Conservation (phyloP, 2,797 vertebrate genomes). For the Gymnothorax javanicus region DNA sequence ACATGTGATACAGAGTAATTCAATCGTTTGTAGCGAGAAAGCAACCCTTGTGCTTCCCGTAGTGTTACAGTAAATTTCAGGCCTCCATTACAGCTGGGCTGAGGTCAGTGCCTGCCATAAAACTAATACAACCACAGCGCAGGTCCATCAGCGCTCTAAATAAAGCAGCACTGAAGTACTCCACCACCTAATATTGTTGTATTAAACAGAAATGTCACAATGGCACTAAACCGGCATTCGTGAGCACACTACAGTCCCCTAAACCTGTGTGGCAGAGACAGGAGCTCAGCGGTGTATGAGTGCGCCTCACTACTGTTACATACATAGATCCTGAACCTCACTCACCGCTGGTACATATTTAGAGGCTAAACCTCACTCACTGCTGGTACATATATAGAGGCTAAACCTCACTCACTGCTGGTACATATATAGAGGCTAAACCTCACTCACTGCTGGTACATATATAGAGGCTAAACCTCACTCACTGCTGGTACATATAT, state of each 20-base stretch:
- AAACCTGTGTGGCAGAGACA: not conserved
- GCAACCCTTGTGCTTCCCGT: not conserved
- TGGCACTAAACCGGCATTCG: not conserved
- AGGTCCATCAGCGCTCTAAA: not conserved
- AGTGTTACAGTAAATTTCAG: not conserved
- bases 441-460: conserved; percentile 42
- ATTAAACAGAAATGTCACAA: not conserved
- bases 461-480: conserved; percentile 59
- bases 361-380: conserved; percentile 59
- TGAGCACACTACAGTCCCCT: not conserved
- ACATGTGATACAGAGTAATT: not conserved
- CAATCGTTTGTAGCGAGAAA: not conserved
- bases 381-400: conserved; percentile 53
- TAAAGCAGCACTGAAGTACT: not conserved
- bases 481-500: conserved; percentile 54
- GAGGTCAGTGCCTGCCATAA: not conserved
- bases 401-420: conserved; percentile 56
- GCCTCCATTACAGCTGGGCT: not conserved
- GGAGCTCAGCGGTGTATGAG: not conserved
- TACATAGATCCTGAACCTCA: too few relatives aligned
- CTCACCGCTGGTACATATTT: conserved; percentile 54
- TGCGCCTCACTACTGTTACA: too few relatives aligned
- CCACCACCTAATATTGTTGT: not conserved
- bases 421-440: conserved; percentile 61
- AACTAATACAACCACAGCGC: not conserved